These are phyloP conservation scores for Drosophila dunni DNA, from an alignment of 1,140 invertebrate species.

Conservation along the genomic window DNA sequence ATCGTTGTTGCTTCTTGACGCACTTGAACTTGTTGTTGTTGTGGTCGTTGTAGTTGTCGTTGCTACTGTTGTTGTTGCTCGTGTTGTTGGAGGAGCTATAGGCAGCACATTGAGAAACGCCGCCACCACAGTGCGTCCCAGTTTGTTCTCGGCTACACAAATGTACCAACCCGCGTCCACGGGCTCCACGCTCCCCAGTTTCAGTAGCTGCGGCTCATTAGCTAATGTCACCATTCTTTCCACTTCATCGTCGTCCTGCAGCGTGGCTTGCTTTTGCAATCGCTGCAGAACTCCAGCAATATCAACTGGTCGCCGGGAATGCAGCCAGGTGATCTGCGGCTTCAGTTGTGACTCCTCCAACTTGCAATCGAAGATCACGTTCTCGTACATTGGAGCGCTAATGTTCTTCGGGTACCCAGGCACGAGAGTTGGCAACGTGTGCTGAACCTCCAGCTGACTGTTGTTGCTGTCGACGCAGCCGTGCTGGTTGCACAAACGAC, in stretches of 20 bases:
- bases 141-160: constrained; percentile 93
- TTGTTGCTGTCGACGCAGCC: constrained; percentile 90
- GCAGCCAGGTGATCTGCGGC: constrained; percentile 90
- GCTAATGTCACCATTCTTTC: constrained; percentile 18
- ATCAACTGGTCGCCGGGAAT: constrained; percentile 5
- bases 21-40: neutral
- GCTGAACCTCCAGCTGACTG: constrained; percentile 85
- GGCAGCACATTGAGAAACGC: constrained; percentile 88
- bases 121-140: constrained; percentile 91
- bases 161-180: constrained; percentile 97
- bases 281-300: constrained; percentile 38
- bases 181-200: constrained; percentile 91
- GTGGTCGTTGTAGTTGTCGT: constrained; percentile 5
- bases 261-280: constrained; percentile 10
- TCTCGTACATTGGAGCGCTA: constrained; percentile 89
- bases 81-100: constrained; percentile 10
- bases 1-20: neutral
- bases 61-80: constrained; percentile 1
- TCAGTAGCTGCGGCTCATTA: constrained; percentile 87
- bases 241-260: neutral
- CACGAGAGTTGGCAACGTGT: constrained; percentile 91
- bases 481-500: constrained; percentile 90
- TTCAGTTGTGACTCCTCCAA: constrained; percentile 89
- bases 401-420: constrained; percentile 91
- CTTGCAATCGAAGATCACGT: constrained; percentile 89